Percentiles rank a stretch among this genome's conserved stretches.
Evolutionary conservation across 92 coral and sea anemone species (phyloP).

Genomic region (Bergia sp.): DNA sequence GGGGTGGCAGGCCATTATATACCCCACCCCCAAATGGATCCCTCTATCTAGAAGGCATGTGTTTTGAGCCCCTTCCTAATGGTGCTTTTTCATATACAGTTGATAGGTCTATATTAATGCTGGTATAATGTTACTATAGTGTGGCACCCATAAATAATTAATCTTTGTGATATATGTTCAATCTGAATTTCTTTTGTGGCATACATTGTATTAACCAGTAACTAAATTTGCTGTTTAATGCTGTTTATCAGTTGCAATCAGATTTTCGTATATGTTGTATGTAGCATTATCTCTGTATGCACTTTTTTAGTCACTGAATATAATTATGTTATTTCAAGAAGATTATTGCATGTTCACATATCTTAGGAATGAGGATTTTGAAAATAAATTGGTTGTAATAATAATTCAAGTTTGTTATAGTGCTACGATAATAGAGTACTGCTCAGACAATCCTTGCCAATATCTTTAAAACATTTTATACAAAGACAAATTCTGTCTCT

Average conservation of each 20-base stretch:
- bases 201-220: background rate
- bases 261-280: background rate
- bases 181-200: background rate
- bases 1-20: background rate
- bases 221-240: background rate
- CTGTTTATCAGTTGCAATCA: background rate
- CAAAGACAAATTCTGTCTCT: background rate
- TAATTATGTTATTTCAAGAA: conserved; percentile 4
- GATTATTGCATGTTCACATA: conserved; percentile 4
- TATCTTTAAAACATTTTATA: background rate
- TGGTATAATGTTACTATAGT: conserved; percentile 10
- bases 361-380: conserved; percentile 14
- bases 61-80: too few relatives aligned
- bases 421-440: background rate
- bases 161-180: background rate
- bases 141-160: background rate
- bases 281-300: background rate
- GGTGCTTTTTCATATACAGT: too few relatives aligned
- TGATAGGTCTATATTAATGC: background rate
- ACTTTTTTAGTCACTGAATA: conserved; percentile 8
- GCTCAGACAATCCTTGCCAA: conserved; percentile 18
- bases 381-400: background rate
- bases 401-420: background rate
- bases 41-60: background rate
- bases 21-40: background rate